These are phyloP conservation scores for Eupithecia inturbata DNA, from an alignment of 2,888 invertebrate genomes.

Conservation along the genomic window DNA sequence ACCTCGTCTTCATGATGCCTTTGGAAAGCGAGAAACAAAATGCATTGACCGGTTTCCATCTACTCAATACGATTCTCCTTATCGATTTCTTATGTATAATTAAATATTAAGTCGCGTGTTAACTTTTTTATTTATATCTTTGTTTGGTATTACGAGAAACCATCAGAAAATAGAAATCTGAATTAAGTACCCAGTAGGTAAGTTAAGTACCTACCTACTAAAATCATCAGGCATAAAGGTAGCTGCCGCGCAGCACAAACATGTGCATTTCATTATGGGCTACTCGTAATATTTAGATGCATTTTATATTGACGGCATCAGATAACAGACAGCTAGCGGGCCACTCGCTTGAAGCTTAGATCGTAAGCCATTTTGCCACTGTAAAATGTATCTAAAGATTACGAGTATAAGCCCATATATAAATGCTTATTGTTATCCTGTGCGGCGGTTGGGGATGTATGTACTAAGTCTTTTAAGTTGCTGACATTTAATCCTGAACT, in stretches of 20 bases:
- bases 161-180: background rate
- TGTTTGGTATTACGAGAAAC: background rate
- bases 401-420: too few relatives aligned
- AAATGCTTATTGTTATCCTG: too few relatives aligned
- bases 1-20: background rate
- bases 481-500: conserved; percentile 36
- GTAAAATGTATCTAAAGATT: too few relatives aligned
- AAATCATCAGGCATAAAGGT: background rate
- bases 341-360: too few relatives aligned
- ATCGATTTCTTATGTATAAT: conserved; percentile 23
- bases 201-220: background rate
- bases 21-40: conserved; percentile 22
- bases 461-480: too few relatives aligned
- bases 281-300: too few relatives aligned
- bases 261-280: too few relatives aligned
- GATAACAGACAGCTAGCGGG: too few relatives aligned
- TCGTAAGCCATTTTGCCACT: too few relatives aligned
- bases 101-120: background rate
- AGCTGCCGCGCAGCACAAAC: too few relatives aligned
- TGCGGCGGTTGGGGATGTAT: too few relatives aligned
- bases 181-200: background rate
- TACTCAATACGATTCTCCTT: conserved; percentile 1
- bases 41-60: conserved; percentile 19
- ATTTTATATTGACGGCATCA: too few relatives aligned
- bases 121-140: background rate